Conservation (phyloP, 2,888 invertebrate genomes). For the Bibio marci region DNA sequence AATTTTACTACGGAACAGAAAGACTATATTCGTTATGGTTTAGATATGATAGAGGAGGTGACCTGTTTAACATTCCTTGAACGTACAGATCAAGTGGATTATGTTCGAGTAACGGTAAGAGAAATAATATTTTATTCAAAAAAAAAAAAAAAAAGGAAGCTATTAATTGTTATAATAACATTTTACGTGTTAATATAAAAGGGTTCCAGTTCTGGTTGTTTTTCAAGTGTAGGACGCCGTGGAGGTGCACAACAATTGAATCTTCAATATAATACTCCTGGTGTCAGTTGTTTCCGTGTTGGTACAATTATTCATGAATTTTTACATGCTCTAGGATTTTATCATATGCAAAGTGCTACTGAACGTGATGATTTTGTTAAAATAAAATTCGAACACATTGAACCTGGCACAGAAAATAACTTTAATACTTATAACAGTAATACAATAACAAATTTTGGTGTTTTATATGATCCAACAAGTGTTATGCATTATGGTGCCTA, state of each 20-base stretch:
- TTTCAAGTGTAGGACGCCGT: slow-evolving; percentile 50
- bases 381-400: slow-evolving; percentile 22
- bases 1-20: slow-evolving; percentile 33
- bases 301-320: slow-evolving; percentile 51
- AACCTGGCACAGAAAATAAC: slow-evolving; percentile 40
- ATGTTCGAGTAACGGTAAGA: slow-evolving; percentile 2
- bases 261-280: slow-evolving; percentile 5
- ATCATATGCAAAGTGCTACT: slow-evolving; percentile 54
- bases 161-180: background rate
- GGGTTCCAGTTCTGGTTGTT: slow-evolving; percentile 42
- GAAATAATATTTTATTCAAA: background rate
- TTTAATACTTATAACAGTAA: slow-evolving; percentile 40
- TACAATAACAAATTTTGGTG: slow-evolving; percentile 37
- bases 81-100: slow-evolving; percentile 22
- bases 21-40: slow-evolving; percentile 39
- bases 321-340: slow-evolving; percentile 52
- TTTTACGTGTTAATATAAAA: background rate
- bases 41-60: slow-evolving; percentile 43
- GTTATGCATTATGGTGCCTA: slow-evolving; percentile 58
- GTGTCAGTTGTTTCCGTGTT: slow-evolving; percentile 21
- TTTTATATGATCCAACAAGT: slow-evolving; percentile 50
- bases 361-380: slow-evolving; percentile 46
- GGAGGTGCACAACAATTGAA: slow-evolving; percentile 21
- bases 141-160: background rate
- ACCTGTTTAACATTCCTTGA: slow-evolving; percentile 51